phyloP scores from a whole-genome alignment of 2,888 invertebrate species.

The Acronicta aceris region DNA sequence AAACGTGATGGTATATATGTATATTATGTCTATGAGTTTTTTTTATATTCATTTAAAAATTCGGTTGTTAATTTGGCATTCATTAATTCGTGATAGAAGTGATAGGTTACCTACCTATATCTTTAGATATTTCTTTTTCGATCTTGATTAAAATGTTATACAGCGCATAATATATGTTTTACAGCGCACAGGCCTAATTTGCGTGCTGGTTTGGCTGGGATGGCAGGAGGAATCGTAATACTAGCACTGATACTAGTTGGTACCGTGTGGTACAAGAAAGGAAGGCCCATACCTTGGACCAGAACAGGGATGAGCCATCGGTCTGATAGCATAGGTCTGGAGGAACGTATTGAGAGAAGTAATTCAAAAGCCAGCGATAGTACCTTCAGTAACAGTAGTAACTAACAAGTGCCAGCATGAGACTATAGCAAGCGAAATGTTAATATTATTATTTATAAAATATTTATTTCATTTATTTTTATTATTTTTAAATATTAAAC shows the following conservation, averaged over 20 bases:
- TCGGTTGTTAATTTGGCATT: no score
- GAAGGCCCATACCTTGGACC: conserved; percentile 40
- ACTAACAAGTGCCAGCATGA: conserved; percentile 5
- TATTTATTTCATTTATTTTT: no score
- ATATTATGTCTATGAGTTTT: no score
- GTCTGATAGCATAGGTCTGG: conserved; percentile 20
- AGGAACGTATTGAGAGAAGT: neutral
- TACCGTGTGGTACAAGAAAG: conserved; percentile 64
- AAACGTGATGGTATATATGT: no score
- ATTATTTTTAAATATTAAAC: no score
- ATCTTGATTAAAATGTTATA: no score
- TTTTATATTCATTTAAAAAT: no score
- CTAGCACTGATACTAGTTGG: conserved; percentile 63
- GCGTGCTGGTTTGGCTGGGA: conserved; percentile 73
- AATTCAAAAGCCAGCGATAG: conserved; percentile 23
- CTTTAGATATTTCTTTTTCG: no score
- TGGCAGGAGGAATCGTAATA: conserved; percentile 62
- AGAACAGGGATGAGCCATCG: conserved; percentile 4
- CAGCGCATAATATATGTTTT: neutral
- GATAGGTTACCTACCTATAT: no score
- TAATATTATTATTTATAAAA: neutral
- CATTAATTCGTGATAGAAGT: no score
- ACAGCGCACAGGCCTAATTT: conserved; percentile 48
- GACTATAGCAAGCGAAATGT: neutral
- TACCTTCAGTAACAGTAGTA: conserved; percentile 24